Conservation (phyloP, 2,113 vertebrate genomes). For the Sceloporus undulatus region DNA sequence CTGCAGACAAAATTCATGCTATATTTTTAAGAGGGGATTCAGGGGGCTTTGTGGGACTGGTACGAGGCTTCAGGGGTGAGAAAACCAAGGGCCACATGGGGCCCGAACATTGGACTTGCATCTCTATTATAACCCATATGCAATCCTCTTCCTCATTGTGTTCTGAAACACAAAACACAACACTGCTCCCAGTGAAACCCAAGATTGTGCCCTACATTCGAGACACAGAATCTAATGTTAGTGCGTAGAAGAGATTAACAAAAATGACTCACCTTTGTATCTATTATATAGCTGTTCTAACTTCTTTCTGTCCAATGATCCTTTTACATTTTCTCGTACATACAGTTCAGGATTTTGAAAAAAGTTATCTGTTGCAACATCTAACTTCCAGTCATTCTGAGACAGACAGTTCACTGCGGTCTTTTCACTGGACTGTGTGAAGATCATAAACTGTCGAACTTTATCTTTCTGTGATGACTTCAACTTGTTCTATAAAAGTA, state of each 20-base stretch:
- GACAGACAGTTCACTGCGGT: conserved; percentile 95
- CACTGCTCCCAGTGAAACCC: neutral
- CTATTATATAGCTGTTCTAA: conserved; percentile 96
- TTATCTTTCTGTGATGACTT: conserved; percentile 99
- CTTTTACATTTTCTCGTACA: conserved; percentile 92
- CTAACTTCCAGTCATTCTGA: conserved; percentile 99
- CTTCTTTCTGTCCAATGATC: conserved; percentile 93
- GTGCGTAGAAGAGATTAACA: conserved; percentile 30
- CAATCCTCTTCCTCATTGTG: neutral
- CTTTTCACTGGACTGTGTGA: conserved; percentile 98
- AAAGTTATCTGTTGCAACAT: conserved; percentile 98
- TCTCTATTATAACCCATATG: neutral
- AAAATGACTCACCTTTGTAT: conserved; percentile 91
- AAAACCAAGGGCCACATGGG: neutral
- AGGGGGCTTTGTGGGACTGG: too few relatives aligned
- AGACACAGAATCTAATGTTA: neutral
- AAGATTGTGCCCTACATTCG: neutral
- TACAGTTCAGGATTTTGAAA: conserved; percentile 98
- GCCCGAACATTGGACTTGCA: too few relatives aligned
- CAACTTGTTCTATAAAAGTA: conserved; percentile 93
- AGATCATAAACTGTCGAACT: conserved; percentile 99
- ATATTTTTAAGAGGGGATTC: neutral
- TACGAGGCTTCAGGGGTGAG: neutral
- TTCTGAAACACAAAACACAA: neutral
- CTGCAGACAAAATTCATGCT: too few relatives aligned